Percentiles rank a stretch among this genome's conserved stretches.
Evolutionary conservation across 2,797 vertebrate species (phyloP).

Genomic region (Xiphophorus birchmanni): DNA sequence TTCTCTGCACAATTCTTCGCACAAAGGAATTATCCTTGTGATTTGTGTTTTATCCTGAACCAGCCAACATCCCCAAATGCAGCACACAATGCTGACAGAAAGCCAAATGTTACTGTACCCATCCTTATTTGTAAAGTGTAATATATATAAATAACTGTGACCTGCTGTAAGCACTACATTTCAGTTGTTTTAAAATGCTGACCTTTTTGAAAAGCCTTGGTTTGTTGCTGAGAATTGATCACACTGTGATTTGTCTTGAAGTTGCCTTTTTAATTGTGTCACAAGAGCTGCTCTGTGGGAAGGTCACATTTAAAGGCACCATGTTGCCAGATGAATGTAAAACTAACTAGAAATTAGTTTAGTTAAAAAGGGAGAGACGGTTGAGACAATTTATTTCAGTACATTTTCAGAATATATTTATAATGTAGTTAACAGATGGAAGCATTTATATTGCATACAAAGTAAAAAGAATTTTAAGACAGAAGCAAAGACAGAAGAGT

Average conservation of each 20-base stretch:
- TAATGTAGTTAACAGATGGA: slow-evolving; percentile 15
- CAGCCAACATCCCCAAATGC: slow-evolving; percentile 57
- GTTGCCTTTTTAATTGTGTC: slow-evolving; percentile 73
- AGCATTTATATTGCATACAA: slow-evolving; percentile 29
- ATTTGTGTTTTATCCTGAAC: slow-evolving; percentile 57
- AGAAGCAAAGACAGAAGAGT: slow-evolving; percentile 31
- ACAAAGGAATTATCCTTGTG: slow-evolving; percentile 55
- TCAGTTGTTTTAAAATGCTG: slow-evolving; percentile 29
- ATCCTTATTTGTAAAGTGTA: slow-evolving; percentile 58
- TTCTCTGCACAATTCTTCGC: slow-evolving; percentile 65
- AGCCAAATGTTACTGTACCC: slow-evolving; percentile 53
- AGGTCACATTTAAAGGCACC: slow-evolving; percentile 33
- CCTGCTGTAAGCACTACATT: slow-evolving; percentile 56
- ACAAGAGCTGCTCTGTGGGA: slow-evolving; percentile 44
- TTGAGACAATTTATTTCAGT: slow-evolving; percentile 36
- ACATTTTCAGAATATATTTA: slow-evolving; percentile 27
- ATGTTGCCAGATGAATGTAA: slow-evolving; percentile 72
- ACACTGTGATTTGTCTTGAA: slow-evolving; percentile 74
- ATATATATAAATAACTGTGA: slow-evolving; percentile 47
- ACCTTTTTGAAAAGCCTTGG: slow-evolving; percentile 41
- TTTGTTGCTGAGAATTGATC: slow-evolving; percentile 55
- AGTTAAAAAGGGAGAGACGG: slow-evolving; percentile 12
- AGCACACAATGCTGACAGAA: slow-evolving; percentile 49
- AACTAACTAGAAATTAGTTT: slow-evolving; percentile 41
- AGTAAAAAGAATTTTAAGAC: slow-evolving; percentile 23